Evolutionary conservation across 2,113 vertebrate species (phyloP).

Genomic region (Triplophysa tibetana): DNA sequence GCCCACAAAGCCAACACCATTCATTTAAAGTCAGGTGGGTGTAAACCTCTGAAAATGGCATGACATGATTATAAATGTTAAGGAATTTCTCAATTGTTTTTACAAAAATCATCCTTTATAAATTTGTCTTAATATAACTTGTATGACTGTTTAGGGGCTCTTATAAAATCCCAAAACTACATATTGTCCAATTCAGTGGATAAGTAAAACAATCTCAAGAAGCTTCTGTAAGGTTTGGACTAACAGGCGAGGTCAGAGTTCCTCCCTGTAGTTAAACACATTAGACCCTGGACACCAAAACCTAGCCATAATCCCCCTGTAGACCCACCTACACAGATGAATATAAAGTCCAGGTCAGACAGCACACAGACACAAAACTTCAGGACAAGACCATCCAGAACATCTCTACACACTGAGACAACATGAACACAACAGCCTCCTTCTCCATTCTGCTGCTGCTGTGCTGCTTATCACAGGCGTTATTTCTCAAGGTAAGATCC

Average conservation of each 20-base stretch:
- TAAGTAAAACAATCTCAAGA: background rate
- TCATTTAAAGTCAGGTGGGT: too few relatives aligned
- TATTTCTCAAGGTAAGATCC: constrained; percentile 9
- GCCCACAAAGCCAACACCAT: too few relatives aligned
- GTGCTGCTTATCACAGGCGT: constrained; percentile 36
- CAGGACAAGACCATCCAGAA: constrained; percentile 35
- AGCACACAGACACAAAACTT: constrained; percentile 2
- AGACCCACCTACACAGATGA: constrained; percentile 32
- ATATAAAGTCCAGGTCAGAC: constrained; percentile 9
- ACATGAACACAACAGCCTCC: constrained; percentile 50
- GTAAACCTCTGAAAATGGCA: too few relatives aligned
- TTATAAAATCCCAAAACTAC: too few relatives aligned
- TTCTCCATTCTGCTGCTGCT: constrained; percentile 46
- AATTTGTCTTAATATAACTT: too few relatives aligned
- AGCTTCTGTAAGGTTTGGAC: background rate
- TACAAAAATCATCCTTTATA: too few relatives aligned
- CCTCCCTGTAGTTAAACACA: constrained; percentile 25
- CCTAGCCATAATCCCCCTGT: background rate
- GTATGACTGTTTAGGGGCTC: too few relatives aligned
- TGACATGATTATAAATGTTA: too few relatives aligned
- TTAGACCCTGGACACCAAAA: background rate
- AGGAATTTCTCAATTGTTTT: too few relatives aligned
- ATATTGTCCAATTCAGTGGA: background rate
- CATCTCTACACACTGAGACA: constrained; percentile 42
- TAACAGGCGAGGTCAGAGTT: background rate